Evolutionary conservation across 1,140 invertebrate species (phyloP).

Genomic region (Armadillidium nasatum): DNA sequence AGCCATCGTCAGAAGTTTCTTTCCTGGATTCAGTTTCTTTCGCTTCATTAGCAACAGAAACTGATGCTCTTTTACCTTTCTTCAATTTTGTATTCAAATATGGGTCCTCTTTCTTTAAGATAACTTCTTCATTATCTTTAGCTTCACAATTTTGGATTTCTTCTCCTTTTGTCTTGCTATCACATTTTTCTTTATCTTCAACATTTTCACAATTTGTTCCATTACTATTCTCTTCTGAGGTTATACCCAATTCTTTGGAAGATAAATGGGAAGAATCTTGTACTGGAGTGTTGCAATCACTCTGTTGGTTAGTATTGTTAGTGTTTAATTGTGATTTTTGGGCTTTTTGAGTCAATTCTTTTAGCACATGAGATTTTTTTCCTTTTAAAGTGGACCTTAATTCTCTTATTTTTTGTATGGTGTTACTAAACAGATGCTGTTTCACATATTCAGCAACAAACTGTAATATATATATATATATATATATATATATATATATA

Average conservation of each 20-base stretch:
- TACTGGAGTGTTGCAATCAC: too few relatives aligned
- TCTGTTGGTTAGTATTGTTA: too few relatives aligned
- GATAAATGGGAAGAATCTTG: too few relatives aligned
- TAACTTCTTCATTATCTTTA: conserved; percentile 7
- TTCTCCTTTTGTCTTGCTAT: conserved; percentile 4
- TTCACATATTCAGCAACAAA: conserved; percentile 25
- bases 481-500: too few relatives aligned
- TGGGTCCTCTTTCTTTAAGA: neutral
- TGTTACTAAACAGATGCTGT: neutral
- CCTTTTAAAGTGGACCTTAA: too few relatives aligned
- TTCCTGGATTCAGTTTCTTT: neutral
- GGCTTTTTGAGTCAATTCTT: too few relatives aligned
- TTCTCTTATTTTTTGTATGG: too few relatives aligned
- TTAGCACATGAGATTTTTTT: too few relatives aligned
- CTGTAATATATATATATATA: conserved; percentile 20
- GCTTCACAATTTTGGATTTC: conserved; percentile 2
- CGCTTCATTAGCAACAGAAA: neutral
- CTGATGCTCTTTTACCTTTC: neutral
- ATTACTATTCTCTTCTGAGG: neutral
- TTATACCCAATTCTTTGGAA: neutral
- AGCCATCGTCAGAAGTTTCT: neutral
- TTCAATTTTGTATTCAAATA: neutral
- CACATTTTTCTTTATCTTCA: neutral
- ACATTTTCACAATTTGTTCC: neutral
- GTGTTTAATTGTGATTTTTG: too few relatives aligned